phyloP scores from a whole-genome alignment of 2,888 invertebrate genomes.

The Seira musarum region DNA sequence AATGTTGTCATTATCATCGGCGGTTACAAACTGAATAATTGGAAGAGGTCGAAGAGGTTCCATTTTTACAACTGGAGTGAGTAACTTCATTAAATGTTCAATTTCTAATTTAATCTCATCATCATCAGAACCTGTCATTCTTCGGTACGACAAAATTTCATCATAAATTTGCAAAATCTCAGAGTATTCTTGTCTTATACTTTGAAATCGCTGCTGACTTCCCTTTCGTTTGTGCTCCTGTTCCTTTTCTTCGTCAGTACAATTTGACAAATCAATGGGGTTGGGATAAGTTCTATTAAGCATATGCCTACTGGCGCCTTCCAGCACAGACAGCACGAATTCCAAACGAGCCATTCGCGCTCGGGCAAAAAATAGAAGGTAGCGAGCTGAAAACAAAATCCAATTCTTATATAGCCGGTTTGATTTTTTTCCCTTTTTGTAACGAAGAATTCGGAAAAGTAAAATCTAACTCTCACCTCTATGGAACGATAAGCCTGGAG shows the following conservation, averaged over 20 bases:
- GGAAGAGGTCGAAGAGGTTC: slow-evolving; percentile 40
- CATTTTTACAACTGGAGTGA: slow-evolving; percentile 45
- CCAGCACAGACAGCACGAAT: slow-evolving; percentile 30
- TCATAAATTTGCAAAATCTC: slow-evolving; percentile 41
- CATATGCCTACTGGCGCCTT: slow-evolving; percentile 16
- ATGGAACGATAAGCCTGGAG: slow-evolving; percentile 41
- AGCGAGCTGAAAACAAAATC: slow-evolving; percentile 26
- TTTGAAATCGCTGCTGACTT: slow-evolving; percentile 22
- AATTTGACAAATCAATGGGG: too few species aligned
- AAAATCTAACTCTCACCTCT: slow-evolving; percentile 30
- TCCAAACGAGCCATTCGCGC: slow-evolving; percentile 44
- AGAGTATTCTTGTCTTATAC: slow-evolving; percentile 34
- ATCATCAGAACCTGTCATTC: slow-evolving; percentile 33
- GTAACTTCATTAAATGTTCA: slow-evolving; percentile 37
- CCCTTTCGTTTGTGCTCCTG: not conserved
- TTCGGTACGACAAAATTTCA: slow-evolving; percentile 34
- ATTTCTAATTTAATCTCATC: slow-evolving; percentile 33
- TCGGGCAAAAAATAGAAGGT: slow-evolving; percentile 38
- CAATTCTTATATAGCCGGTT: too few species aligned
- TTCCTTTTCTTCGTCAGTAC: not conserved
- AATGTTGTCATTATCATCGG: too few species aligned
- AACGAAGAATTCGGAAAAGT: not conserved
- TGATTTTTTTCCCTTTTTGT: too few species aligned
- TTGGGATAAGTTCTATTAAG: not conserved
- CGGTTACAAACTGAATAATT: too few species aligned